Evolutionary conservation across 2,888 invertebrate species (phyloP).

Genomic region (Sarcophaga rosellei): DNA sequence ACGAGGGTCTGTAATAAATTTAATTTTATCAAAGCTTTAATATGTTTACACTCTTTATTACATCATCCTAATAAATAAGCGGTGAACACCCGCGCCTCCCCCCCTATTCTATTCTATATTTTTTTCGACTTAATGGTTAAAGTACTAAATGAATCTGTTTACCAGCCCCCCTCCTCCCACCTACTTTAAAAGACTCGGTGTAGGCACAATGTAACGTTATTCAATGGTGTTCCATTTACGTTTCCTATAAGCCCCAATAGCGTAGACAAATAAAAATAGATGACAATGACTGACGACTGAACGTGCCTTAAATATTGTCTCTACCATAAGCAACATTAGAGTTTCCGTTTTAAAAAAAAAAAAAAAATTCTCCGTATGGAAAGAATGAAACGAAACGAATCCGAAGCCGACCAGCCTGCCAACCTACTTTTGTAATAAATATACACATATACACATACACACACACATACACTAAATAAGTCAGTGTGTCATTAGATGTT

Average conservation of each 20-base stretch:
- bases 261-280: slow-evolving; percentile 48
- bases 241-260: slow-evolving; percentile 29
- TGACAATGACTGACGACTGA: slow-evolving; percentile 55
- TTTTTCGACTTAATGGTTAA: slow-evolving; percentile 4
- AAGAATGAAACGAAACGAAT: too few relatives aligned
- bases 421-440: slow-evolving; percentile 47
- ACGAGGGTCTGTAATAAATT: slow-evolving; percentile 4
- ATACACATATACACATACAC: not conserved
- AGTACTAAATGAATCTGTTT: slow-evolving; percentile 36
- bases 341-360: slow-evolving; percentile 1
- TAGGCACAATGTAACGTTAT: not conserved
- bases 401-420: not conserved
- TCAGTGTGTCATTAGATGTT: slow-evolving; percentile 61
- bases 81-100: not conserved
- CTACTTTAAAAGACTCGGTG: not conserved
- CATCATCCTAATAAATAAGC: slow-evolving; percentile 53
- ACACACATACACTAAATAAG: slow-evolving; percentile 24
- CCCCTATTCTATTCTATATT: not conserved
- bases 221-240: slow-evolving; percentile 12
- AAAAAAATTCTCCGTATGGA: too few relatives aligned
- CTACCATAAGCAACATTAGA: slow-evolving; percentile 36
- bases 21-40: slow-evolving; percentile 49
- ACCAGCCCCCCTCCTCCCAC: too few relatives aligned
- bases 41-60: slow-evolving; percentile 57
- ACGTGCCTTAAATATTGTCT: slow-evolving; percentile 60